Evolutionary conservation across 2,888 invertebrate genomes (phyloP).

Genomic region (Yponomeuta cagnagella): DNA sequence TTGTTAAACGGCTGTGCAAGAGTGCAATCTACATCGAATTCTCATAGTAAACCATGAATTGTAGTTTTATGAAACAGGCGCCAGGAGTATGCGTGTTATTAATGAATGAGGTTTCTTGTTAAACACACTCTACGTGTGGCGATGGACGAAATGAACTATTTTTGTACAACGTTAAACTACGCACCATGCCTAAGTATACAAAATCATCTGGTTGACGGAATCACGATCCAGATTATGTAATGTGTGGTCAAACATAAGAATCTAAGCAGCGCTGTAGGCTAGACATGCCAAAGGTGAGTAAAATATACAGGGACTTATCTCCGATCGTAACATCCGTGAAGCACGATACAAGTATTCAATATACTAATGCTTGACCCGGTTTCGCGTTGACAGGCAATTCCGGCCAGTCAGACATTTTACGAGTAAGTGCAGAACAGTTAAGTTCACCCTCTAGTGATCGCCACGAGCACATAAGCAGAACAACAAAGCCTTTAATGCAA

Average conservation of each 20-base stretch:
- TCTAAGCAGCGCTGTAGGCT: not conserved
- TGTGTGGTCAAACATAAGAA: not conserved
- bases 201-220: not conserved
- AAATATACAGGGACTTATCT: not conserved
- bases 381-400: not conserved
- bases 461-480: constrained; percentile 10
- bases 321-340: not conserved
- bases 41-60: no score
- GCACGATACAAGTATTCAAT: not conserved
- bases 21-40: not conserved
- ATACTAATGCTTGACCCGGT: not conserved
- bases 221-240: not conserved
- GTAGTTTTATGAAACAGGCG: not conserved
- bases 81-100: not conserved
- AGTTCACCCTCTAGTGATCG: not conserved
- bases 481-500: constrained; percentile 20
- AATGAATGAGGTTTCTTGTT: no score
- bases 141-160: no score
- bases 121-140: no score
- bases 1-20: not conserved
- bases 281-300: not conserved
- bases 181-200: not conserved
- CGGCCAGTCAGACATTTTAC: constrained; percentile 1
- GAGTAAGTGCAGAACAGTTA: constrained; percentile 8
- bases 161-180: no score